phyloP scores from a whole-genome alignment of 35 echinoderm and acorn worm species.

The Anneissia japonica region DNA sequence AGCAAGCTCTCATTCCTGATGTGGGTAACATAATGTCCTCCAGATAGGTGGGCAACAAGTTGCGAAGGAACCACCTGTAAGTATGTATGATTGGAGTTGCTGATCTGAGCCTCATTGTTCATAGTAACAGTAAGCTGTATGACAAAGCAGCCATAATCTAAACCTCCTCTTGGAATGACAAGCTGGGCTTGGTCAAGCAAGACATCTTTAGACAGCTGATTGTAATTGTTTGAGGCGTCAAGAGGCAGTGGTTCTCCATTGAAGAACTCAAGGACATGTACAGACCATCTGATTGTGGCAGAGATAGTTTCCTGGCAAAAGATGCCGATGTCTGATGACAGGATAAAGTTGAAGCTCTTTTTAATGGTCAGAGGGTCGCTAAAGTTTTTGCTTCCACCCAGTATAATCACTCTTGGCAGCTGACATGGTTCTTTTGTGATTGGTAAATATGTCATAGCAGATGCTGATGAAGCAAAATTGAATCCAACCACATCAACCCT shows the following conservation, averaged over 20 bases:
- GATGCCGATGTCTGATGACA: conserved; percentile 29
- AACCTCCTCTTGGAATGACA: conserved; percentile 10
- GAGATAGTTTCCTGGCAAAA: conserved; percentile 22
- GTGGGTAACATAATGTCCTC: conserved; percentile 41
- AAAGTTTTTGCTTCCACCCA: conserved; percentile 54
- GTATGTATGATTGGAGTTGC: conserved; percentile 52
- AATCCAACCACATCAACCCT: conserved; percentile 24
- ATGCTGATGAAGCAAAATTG: conserved; percentile 43
- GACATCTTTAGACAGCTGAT: conserved; percentile 14
- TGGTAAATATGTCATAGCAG: neutral
- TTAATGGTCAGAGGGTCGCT: conserved; percentile 29
- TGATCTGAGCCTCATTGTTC: conserved; percentile 40
- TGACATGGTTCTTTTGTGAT: conserved; percentile 53
- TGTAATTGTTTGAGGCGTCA: conserved; percentile 15
- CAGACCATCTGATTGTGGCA: conserved; percentile 26
- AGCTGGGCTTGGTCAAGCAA: conserved; percentile 14
- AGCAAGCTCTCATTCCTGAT: conserved; percentile 24
- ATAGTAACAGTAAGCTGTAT: conserved; percentile 52
- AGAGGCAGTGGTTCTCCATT: conserved; percentile 38
- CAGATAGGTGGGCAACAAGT: conserved; percentile 26
- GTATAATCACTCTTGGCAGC: conserved; percentile 37
- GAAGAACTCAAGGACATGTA: conserved; percentile 19
- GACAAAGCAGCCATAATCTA: conserved; percentile 43
- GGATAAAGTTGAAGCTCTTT: conserved; percentile 25
- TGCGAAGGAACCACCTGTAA: conserved; percentile 57